Base-by-base conservation (phyloP, 2,797 vertebrate species). In the Ctenochaetus hawaiiensis region DNA sequence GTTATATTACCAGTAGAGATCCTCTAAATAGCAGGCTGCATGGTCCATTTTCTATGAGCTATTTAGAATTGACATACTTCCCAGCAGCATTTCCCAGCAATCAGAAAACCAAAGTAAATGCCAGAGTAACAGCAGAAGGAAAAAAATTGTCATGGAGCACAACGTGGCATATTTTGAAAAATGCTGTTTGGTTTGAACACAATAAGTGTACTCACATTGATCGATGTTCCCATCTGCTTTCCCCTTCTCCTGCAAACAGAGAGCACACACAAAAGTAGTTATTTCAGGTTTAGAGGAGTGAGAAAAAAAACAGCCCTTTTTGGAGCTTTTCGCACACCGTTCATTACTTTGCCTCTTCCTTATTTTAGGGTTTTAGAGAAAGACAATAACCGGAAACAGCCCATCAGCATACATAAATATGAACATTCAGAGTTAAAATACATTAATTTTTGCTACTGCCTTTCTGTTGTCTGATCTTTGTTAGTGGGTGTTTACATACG, bases 121-220 rank as follows among this genome's bases (percentile, higher is more conserved):
- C 54, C 83, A 79, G 62, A 81, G 67, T 54, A 81, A 72, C 69
- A 68, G 67, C 37, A 75, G 43, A 22, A 48, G 56, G 59, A 62
- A 54, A 34, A 34, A 49, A 34, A 62, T 80, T 62, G 79, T 84
- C 86, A 89, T 75, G 67, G 53, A 79, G 58, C 58, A 83, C 70
- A 81, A 89, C 77, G 62, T 72, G 72, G 83, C 72, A 77, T 80
- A 81, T 86, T 87, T 80, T 91, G 86, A 91, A 90, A 91, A 88
- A 91, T 83, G 77, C 78, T 81, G 87, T 87, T 91, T 88, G 85
- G 83, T 90, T 85, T 89, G 84, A 90, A 89, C 82, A 84, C 81
- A 85, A 80, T 87, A 81, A 83, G 84, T 82, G 90, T 92, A 94
- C 95, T 95, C 91, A 95, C 95, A 81, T 77, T 93, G 93, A 91